phyloP scores from a whole-genome alignment of 1,140 invertebrate species.

The Acromyrmex charruanus region DNA sequence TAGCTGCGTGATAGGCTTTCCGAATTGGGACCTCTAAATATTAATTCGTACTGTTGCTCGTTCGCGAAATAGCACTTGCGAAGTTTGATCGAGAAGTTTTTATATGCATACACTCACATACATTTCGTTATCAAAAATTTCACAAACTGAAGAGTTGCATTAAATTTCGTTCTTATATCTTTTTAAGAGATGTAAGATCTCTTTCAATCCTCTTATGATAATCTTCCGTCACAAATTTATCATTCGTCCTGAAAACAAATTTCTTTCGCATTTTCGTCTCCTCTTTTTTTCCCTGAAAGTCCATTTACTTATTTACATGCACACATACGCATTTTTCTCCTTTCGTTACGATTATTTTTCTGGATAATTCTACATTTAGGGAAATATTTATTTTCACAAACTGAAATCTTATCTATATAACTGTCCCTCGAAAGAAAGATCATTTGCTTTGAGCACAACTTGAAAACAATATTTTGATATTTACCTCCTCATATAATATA shows the following conservation, averaged over 20 bases:
- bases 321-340: constrained; percentile 9
- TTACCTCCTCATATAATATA: not conserved
- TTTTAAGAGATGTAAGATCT: not conserved
- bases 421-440: not conserved
- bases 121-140: constrained; percentile 20
- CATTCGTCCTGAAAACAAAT: not conserved
- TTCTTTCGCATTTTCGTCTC: not conserved
- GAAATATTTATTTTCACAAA: not conserved
- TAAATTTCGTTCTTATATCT: not conserved
- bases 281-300: not conserved
- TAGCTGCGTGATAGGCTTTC: constrained; percentile 20
- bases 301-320: not conserved
- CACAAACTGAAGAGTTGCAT: not conserved
- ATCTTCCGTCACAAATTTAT: not conserved
- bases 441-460: not conserved
- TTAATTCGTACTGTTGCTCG: not conserved
- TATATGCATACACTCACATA: not conserved
- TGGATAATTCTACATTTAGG: constrained; percentile 17
- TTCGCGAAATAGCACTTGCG: not conserved
- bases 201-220: not conserved
- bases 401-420: too few relatives aligned
- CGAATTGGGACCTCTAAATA: not conserved
- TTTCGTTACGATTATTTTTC: constrained; percentile 7
- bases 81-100: constrained; percentile 19
- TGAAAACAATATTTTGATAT: constrained; percentile 31